Percentiles rank a stretch among this genome's conserved stretches.
Evolutionary conservation across 2,888 invertebrate species (phyloP).

Genomic region (Nipponacmea schrenckii): DNA sequence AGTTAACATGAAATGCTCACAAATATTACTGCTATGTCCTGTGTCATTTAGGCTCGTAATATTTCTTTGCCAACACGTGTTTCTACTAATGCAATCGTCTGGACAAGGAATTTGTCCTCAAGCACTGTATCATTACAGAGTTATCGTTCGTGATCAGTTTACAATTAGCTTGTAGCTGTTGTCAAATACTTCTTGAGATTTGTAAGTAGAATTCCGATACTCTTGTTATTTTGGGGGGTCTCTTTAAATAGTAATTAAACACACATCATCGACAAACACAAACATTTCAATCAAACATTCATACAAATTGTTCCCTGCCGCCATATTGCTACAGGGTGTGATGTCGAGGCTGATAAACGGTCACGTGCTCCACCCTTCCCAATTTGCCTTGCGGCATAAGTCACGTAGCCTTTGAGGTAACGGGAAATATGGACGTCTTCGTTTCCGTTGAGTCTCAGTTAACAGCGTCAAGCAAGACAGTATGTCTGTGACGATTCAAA

Average conservation of each 20-base stretch:
- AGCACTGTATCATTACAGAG: conserved; percentile 2
- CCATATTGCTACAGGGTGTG: conserved; percentile 1
- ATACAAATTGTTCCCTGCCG: not conserved
- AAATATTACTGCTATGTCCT: too few species aligned
- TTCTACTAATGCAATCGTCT: too few species aligned
- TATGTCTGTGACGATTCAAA: not conserved
- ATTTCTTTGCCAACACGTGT: too few species aligned
- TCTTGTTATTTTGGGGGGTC: not conserved
- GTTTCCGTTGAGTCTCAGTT: not conserved
- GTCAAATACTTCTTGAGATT: not conserved
- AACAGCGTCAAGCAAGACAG: conserved; percentile 1
- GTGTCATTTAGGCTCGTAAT: too few species aligned
- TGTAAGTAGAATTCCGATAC: not conserved
- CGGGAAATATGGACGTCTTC: conserved; percentile 6
- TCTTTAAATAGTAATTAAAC: not conserved
- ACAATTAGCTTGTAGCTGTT: conserved; percentile 1
- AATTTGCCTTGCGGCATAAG: conserved; percentile 1
- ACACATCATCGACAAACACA: not conserved
- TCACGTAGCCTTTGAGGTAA: not conserved
- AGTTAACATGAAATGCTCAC: too few species aligned
- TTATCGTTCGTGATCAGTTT: not conserved
- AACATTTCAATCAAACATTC: not conserved
- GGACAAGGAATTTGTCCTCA: not conserved
- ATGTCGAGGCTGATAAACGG: conserved; percentile 1
- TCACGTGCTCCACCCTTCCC: conserved; percentile 9